Conservation (phyloP, 2,888 invertebrate species). For the Lepidochitona cinerea region DNA sequence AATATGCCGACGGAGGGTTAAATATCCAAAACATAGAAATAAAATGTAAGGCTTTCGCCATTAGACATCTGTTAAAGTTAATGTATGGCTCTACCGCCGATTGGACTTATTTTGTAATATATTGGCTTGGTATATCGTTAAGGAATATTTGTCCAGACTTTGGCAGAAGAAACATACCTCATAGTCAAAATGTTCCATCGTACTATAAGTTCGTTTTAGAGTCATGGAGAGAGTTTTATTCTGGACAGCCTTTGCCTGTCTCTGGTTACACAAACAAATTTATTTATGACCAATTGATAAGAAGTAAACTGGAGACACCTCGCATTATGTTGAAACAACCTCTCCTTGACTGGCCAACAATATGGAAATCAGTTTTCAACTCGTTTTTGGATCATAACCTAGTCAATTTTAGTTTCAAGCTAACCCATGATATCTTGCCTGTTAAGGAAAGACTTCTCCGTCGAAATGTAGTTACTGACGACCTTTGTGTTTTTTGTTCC, state of each 20-base stretch:
- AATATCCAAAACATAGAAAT: neutral
- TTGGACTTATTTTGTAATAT: conserved; percentile 3
- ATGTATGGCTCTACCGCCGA: neutral
- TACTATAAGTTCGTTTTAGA: neutral
- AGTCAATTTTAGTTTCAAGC: neutral
- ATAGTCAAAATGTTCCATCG: neutral
- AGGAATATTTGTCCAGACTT: neutral
- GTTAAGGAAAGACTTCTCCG: neutral
- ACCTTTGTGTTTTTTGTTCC: neutral
- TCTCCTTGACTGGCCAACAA: neutral
- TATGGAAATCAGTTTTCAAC: neutral
- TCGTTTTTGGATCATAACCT: neutral
- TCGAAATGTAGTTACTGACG: neutral
- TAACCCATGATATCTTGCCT: neutral
- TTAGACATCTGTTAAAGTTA: neutral
- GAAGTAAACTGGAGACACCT: neutral
- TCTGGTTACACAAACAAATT: neutral
- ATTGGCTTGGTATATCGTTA: conserved; percentile 3
- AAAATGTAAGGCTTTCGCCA: neutral
- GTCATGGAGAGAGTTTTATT: neutral
- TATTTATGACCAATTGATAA: neutral
- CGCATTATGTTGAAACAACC: neutral
- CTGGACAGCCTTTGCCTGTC: neutral
- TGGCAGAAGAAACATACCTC: neutral
- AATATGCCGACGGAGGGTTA: neutral